A percentile compares a stretch with the other conserved stretches of the same genome.
phyloP scores from a whole-genome alignment of 2,113 vertebrate species.

The Leucosticte australis region DNA sequence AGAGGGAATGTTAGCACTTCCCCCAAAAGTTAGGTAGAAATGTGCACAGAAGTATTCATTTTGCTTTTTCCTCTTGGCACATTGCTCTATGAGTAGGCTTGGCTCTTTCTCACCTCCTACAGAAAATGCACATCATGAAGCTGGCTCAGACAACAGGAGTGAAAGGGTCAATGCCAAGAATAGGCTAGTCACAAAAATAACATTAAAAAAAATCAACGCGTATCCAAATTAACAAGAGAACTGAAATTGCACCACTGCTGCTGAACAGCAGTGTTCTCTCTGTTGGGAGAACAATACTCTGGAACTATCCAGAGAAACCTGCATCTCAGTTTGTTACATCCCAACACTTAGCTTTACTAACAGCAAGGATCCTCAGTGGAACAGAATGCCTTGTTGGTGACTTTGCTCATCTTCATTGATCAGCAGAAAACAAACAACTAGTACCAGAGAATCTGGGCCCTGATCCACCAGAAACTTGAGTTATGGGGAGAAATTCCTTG shows the following conservation, averaged over 20 bases:
- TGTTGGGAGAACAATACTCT: neutral
- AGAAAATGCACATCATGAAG: neutral
- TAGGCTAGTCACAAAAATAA: neutral
- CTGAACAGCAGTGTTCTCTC: neutral
- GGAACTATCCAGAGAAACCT: neutral
- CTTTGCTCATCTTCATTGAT: neutral
- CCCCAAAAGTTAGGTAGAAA: neutral
- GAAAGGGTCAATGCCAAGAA: slow-evolving; percentile 9
- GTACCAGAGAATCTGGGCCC: neutral
- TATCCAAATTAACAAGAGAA: neutral
- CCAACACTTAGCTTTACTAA: neutral
- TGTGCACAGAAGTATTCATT: neutral
- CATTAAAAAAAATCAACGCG: neutral
- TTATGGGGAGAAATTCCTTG: neutral
- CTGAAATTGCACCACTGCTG: neutral
- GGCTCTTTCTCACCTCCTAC: slow-evolving; percentile 8
- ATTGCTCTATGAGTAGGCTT: neutral
- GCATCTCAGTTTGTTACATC: neutral
- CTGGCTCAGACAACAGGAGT: neutral
- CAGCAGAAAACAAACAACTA: neutral
- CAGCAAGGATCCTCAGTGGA: neutral
- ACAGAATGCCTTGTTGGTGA: neutral
- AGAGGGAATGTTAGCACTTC: neutral
- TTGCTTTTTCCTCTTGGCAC: neutral
- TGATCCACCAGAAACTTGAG: neutral